Evolutionary conservation across 2,797 vertebrate genomes (phyloP).

Genomic region (Lutjanus campechanus): DNA sequence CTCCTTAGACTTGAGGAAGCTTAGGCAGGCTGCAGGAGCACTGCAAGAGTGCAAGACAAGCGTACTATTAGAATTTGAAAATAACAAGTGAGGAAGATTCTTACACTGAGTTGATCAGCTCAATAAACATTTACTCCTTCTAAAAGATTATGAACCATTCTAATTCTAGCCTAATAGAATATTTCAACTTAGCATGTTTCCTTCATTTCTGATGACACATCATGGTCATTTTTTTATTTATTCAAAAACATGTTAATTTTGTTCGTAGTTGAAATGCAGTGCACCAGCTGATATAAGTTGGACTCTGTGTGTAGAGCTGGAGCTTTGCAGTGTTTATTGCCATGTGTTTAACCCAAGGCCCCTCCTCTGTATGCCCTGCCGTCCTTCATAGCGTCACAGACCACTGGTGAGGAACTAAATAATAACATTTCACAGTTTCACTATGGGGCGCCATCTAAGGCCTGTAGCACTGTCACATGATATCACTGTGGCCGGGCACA

Average conservation of each 20-base stretch:
- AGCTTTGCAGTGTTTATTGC: slow-evolving; percentile 61
- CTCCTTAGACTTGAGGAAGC: too few species aligned
- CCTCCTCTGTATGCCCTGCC: slow-evolving; percentile 61
- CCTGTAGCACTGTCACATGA: slow-evolving; percentile 81
- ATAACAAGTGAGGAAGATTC: too few species aligned
- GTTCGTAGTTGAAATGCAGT: slow-evolving; percentile 30
- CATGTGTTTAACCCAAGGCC: slow-evolving; percentile 64
- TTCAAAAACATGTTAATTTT: slow-evolving; percentile 44
- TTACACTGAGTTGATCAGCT: too few species aligned
- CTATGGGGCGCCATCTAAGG: slow-evolving; percentile 69
- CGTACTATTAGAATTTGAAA: too few species aligned
- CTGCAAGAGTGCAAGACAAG: too few species aligned
- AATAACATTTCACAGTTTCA: slow-evolving; percentile 86
- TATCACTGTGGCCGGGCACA: slow-evolving; percentile 71
- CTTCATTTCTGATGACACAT: too few species aligned
- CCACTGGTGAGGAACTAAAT: slow-evolving; percentile 82
- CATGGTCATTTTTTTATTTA: too few species aligned
- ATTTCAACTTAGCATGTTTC: too few species aligned
- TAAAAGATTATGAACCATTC: too few species aligned
- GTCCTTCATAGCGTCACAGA: slow-evolving; percentile 80
- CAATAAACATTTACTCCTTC: too few species aligned
- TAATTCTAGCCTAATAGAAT: too few species aligned
- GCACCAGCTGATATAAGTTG: slow-evolving; percentile 51
- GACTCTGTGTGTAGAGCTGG: slow-evolving; percentile 24
- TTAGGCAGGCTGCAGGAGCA: too few species aligned